Conservation (phyloP, 2,888 invertebrate genomes). For the Tineola bisselliella region DNA sequence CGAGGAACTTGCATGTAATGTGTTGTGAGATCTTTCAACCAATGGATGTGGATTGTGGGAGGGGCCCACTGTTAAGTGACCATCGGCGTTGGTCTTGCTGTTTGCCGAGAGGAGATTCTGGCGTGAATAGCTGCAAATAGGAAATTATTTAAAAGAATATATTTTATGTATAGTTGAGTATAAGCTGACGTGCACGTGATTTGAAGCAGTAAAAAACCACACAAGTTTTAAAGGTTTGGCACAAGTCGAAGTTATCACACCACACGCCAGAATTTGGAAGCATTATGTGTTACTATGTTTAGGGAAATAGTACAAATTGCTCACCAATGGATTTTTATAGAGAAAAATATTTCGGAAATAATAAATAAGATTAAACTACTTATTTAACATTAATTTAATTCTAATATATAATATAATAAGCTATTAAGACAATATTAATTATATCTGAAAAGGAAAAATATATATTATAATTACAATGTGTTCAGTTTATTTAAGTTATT, state of each 20-base stretch:
- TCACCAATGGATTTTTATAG: background rate
- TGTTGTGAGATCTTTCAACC: slow-evolving; percentile 68
- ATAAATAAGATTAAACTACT: background rate
- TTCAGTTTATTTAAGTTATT: background rate
- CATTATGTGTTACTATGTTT: background rate
- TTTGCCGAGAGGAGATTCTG: slow-evolving; percentile 84
- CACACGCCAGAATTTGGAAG: background rate
- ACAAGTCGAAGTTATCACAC: background rate
- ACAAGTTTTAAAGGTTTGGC: background rate
- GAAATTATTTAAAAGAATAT: background rate
- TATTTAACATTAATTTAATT: background rate
- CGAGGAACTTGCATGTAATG: slow-evolving; percentile 44
- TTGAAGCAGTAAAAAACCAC: background rate
- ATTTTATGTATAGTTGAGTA: background rate
- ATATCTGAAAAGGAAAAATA: slow-evolving; percentile 8
- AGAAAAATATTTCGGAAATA: background rate
- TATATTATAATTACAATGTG: background rate
- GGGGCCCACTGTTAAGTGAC: slow-evolving; percentile 45
- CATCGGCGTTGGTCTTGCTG: slow-evolving; percentile 77
- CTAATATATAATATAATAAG: background rate
- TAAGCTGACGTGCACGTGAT: background rate
- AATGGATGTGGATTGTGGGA: slow-evolving; percentile 50
- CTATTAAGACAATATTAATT: background rate
- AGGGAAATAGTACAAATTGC: background rate
- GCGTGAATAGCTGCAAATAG: slow-evolving; percentile 78